These are phyloP conservation scores for Neotoma lepida DNA, from an alignment of 2,113 vertebrate species.

Conservation along the genomic window DNA sequence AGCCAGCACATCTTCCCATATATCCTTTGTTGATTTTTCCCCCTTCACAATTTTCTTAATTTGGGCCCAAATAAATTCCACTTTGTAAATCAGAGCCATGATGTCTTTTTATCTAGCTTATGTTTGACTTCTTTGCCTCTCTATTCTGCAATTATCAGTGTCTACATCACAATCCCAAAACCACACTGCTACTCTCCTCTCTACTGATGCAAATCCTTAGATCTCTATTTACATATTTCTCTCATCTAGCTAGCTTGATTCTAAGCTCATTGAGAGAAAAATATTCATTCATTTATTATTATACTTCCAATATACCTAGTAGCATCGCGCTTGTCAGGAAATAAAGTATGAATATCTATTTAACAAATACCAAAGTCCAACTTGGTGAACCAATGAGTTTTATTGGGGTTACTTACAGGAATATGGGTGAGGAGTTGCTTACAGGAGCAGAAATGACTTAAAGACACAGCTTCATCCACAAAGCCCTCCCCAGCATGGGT, in stretches of 20 bases:
- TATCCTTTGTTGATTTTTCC: neutral
- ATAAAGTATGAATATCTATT: constrained; percentile 50
- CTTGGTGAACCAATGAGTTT: neutral
- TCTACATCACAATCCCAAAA: constrained; percentile 31
- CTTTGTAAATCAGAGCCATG: neutral
- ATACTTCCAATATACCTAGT: constrained; percentile 42
- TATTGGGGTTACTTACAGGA: neutral
- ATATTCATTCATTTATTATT: constrained; percentile 27
- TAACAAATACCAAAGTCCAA: constrained; percentile 4
- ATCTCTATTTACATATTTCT: constrained; percentile 25
- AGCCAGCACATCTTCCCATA: neutral
- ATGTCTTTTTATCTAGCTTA: neutral
- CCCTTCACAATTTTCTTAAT: constrained; percentile 17
- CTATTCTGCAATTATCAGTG: neutral
- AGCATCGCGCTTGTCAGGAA: constrained; percentile 41
- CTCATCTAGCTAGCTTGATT: constrained; percentile 36
- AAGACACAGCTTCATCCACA: neutral
- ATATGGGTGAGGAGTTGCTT: neutral
- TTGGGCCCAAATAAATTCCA: constrained; percentile 6
- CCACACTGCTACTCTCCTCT: neutral
- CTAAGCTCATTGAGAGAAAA: constrained; percentile 48
- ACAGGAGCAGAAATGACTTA: neutral
- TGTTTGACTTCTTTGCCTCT: neutral
- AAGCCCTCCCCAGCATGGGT: neutral
- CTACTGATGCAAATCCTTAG: neutral